Base-by-base conservation (phyloP, 1,140 invertebrate genomes). In the Drosophila parabipectinata region DNA sequence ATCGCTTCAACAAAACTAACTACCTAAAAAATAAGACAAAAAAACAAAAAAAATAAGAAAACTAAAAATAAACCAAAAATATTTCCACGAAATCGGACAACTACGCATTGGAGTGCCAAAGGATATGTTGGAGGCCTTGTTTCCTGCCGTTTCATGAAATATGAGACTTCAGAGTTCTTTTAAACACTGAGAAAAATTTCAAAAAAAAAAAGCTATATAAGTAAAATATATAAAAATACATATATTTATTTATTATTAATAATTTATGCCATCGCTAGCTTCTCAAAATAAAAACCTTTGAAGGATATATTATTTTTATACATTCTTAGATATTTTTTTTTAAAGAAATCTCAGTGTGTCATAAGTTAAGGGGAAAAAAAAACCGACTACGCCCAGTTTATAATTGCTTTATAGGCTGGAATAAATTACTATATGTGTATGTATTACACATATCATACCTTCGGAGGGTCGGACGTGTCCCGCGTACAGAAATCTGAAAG, bases 361-460 rank as follows among this genome's bases (percentile, higher is more conserved):
- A 47, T 51, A 24, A 45, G 37, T 44, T 26, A 34, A 37, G 48
- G 4, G 10, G 10, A 4, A 47, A 21, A 24, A 47, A 47, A 47
- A 30, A 61, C 53, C 24, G 66, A 82, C 82, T 68, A 87, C 82
- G 82, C 82, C 82, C 82, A 68, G 76, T 79, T 88, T 88, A 89
- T 90, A 87, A 90, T 87, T 90, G 74, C 74, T 79, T 85, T 90
- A 87, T 84, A 64, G 81, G 73, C 81, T 57, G 48, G 57, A 63
- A 67, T 80, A 73, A 80, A 77, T 78, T 54, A 67, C 44, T 21
- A 47, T 44, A 44, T 77, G 69, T 54, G 48, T 55, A 28, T 55
- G 45, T 30, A 56, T 45, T 54, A 55, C 51, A 62, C 54, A 64
- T 66, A 77, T 62, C 44, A 48, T 21, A 55, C 54, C 48, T 41